Evolutionary conservation across 2,888 invertebrate species (phyloP).

Genomic region (Fragum sueziense): DNA sequence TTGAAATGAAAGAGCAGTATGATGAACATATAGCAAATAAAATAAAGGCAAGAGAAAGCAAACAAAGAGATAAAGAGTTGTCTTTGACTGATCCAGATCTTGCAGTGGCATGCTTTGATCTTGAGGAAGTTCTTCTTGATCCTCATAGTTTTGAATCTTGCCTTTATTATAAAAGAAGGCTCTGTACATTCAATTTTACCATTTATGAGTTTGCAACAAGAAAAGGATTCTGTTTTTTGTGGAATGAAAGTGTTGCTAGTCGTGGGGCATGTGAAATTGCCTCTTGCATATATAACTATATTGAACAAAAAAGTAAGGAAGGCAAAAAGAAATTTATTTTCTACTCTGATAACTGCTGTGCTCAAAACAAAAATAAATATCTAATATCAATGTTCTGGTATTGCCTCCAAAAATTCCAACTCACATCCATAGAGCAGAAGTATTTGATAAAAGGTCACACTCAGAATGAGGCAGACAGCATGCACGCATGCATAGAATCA

Average conservation of each 20-base stretch:
- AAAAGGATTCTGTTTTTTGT: slow-evolving; percentile 35
- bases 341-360: slow-evolving; percentile 38
- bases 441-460: slow-evolving; percentile 37
- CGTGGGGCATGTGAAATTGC: slow-evolving; percentile 47
- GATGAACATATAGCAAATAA: slow-evolving; percentile 40
- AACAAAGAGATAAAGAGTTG: slow-evolving; percentile 29
- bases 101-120: slow-evolving; percentile 41
- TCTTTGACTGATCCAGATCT: background rate
- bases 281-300: slow-evolving; percentile 29
- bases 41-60: slow-evolving; percentile 19
- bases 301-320: background rate
- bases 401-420: slow-evolving; percentile 26
- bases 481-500: slow-evolving; percentile 19
- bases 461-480: slow-evolving; percentile 35
- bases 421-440: slow-evolving; percentile 31
- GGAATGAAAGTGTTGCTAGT: slow-evolving; percentile 39
- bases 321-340: slow-evolving; percentile 36
- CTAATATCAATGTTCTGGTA: slow-evolving; percentile 40
- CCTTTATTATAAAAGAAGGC: slow-evolving; percentile 42
- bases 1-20: slow-evolving; percentile 9
- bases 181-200: slow-evolving; percentile 45
- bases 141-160: slow-evolving; percentile 33
- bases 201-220: slow-evolving; percentile 30
- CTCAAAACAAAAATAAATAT: slow-evolving; percentile 47
- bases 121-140: slow-evolving; percentile 32